Evolutionary conservation across 2,888 invertebrate species (phyloP), one percentile per base, ranked within the genome.

Genomic region (Cenopis cana): DNA sequence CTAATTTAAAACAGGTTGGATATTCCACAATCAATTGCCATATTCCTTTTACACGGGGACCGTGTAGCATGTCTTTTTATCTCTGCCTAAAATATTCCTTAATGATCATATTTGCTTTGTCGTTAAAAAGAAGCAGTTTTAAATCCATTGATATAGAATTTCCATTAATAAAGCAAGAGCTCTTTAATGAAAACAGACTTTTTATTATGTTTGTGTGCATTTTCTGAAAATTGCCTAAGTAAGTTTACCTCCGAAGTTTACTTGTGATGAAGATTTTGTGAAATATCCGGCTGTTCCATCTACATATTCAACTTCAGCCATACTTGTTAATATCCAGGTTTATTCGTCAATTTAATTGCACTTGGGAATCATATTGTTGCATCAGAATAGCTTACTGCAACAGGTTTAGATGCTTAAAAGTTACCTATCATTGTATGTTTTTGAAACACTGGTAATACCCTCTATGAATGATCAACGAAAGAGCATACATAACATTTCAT

Each of bases 311-410:
- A 41, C 50, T 55, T 62, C 54, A 46, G 50, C 6, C 55, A 69
- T 52, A 56, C 38, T 64, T 69, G 64, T 69, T 24, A 64, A 52
- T 36, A 55, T 38, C 10, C 10, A 8, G 36, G 56, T 64, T 50
- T 33, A 50, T 20, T 64, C 64, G 52, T 29, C 64, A 57, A 29
- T 69, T 64, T 69, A 33, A 64, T 41, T 17, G 29, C n/a, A n/a
- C 46, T n/a, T 46, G 24, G 24, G 24, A 24, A 24, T 3, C 24
- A 24, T 24, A 24, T 24, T 24, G 24, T 4, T 24, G 2, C 24
- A 24, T 24, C 24, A 3, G 4, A 24, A 24, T 1, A 24, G 24
- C 24, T 24, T 24, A 24, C 24, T 24, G 24, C 24, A 24, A 24
- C 24, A 24, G 24, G 4, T 24, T 4, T 24, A 4, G 1, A 24